These are phyloP conservation scores for Vandiemenella viatica DNA, from an alignment of 2,888 invertebrate species.

Conservation along the genomic window DNA sequence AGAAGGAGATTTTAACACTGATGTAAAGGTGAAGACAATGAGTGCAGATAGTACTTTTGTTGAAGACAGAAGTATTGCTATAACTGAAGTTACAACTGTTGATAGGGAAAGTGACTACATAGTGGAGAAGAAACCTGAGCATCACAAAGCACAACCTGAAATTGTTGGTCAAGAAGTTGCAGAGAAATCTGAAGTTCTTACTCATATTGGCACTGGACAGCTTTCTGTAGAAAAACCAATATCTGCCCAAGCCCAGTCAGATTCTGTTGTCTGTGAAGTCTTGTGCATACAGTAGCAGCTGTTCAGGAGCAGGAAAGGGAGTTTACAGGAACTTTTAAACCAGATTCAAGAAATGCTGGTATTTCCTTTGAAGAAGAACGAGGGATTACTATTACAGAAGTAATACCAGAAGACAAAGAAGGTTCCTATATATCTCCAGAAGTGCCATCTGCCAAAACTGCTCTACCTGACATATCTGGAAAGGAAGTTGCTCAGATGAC, in stretches of 20 bases:
- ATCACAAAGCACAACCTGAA: slow-evolving; percentile 23
- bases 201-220: slow-evolving; percentile 15
- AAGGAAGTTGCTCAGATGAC: slow-evolving; percentile 30
- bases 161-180: slow-evolving; percentile 29
- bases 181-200: slow-evolving; percentile 25
- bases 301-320: slow-evolving; percentile 24
- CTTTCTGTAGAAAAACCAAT: slow-evolving; percentile 15
- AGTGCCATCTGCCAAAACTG: slow-evolving; percentile 25
- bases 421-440: slow-evolving; percentile 21
- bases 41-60: slow-evolving; percentile 20
- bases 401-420: slow-evolving; percentile 25
- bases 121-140: slow-evolving; percentile 15
- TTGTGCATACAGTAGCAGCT: slow-evolving; percentile 21
- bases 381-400: slow-evolving; percentile 27
- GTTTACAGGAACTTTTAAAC: slow-evolving; percentile 19
- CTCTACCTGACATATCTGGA: slow-evolving; percentile 26
- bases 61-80: slow-evolving; percentile 20
- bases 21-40: slow-evolving; percentile 20
- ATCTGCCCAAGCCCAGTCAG: slow-evolving; percentile 26
- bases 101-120: slow-evolving; percentile 19
- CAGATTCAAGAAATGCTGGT: slow-evolving; percentile 19
- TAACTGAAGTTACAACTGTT: slow-evolving; percentile 20
- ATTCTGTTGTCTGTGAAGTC: slow-evolving; percentile 23
- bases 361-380: slow-evolving; percentile 22
- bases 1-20: slow-evolving; percentile 30